Base-by-base conservation (phyloP, 2,113 vertebrate species). In the Festucalex cinctus region DNA sequence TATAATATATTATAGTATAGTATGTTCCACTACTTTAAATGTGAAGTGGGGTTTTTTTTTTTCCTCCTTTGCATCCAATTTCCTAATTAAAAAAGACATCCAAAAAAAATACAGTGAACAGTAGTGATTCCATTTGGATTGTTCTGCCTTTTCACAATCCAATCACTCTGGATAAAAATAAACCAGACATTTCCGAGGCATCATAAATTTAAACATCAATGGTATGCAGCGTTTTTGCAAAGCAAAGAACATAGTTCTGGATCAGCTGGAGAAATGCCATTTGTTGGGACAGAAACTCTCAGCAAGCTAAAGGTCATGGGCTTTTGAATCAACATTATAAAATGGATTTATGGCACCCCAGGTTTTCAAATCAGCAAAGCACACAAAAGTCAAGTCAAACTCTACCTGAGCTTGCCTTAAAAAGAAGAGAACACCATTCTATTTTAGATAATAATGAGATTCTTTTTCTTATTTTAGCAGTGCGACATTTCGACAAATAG, bases 261-360 rank as follows among this genome's bases (percentile, higher is more conserved):
- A 24, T 54, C 26, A 37, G 24, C 66, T 24, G 51, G 49, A 68
- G 69, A 71, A 61, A 44, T 69, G 72, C 43, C 78, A 78, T 88
- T 84, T 82, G 75, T 90, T 84, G 82, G 69, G 58, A 71, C 48
- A 20, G 70, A 66, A 67, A 22, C 71, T 78, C 76, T 44, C 76
- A 64, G 81, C 41, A 22, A 71, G 76, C 64, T 65, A 83, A 88
- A 89, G 83, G 86, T 87, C 83, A 76, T 37, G 59, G 66, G 76
- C 70, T 83, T 69, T 73, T 79, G 59, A 77, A 73, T 71, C 70
- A 70, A 73, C 78, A 71, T 81, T 66, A 61, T 56, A 54, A 63
- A 76, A 67, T 69, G 49, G 66, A 81, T 79, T 80, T 73, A 82
- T 67, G 22, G 49, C 46, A 17, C 35, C 13, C 6, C 3, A 5